A percentile compares a stretch with the other conserved stretches of the same genome.
phyloP scores from a whole-genome alignment of 2,113 vertebrate genomes.

The Craseonycteris thonglongyai region DNA sequence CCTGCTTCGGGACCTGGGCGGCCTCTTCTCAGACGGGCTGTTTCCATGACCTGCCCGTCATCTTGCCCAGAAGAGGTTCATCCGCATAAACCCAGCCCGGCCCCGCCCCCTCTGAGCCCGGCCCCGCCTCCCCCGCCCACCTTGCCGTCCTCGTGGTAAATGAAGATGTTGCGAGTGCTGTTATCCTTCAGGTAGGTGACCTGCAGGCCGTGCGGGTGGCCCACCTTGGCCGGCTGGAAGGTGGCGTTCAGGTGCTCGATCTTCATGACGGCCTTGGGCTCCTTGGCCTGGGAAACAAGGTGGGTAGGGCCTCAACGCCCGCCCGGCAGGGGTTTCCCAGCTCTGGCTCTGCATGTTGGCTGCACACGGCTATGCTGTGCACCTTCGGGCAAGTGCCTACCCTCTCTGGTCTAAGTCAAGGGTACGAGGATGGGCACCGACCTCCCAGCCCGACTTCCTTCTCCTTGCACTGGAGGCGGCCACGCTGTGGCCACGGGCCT shows the following conservation, averaged over 20 bases:
- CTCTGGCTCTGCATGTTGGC: background rate
- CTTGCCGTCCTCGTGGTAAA: constrained; percentile 97
- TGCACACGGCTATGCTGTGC: background rate
- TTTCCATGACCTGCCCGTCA: no score
- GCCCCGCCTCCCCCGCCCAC: constrained; percentile 74
- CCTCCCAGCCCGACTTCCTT: background rate
- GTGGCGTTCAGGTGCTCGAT: constrained; percentile 91
- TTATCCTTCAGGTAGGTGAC: constrained; percentile 97
- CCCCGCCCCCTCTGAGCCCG: no score
- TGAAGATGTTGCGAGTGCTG: constrained; percentile 96
- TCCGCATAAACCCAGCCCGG: no score
- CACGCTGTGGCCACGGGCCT: accelerated
- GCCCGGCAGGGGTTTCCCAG: no score
- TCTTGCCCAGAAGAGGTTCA: no score
- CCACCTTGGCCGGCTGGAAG: constrained; percentile 94
- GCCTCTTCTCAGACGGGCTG: no score
- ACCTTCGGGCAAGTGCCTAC: background rate
- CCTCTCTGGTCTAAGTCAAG: background rate
- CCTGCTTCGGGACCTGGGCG: no score
- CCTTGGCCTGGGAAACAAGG: constrained; percentile 88
- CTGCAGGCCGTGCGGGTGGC: constrained; percentile 91
- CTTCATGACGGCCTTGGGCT: constrained; percentile 96
- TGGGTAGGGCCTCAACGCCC: constrained; percentile 4
- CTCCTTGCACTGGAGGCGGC: background rate
- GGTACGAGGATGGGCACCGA: no score